A percentile compares a stretch with the other conserved stretches of the same genome.
These are phyloP conservation scores for Epiblema foenella DNA, from an alignment of 2,888 invertebrate genomes.

Conservation along the genomic window DNA sequence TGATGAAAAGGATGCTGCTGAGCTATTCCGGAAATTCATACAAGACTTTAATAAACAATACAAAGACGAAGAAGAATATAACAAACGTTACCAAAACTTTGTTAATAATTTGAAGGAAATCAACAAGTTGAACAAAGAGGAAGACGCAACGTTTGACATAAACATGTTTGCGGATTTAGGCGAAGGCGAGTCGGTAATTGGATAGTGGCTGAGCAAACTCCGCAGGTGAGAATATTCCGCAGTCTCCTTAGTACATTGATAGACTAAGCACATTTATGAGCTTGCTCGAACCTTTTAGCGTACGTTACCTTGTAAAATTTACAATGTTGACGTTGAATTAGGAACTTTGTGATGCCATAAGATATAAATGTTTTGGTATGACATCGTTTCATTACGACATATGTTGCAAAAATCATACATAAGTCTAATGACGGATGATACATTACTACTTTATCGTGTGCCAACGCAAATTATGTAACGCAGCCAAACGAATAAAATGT, in stretches of 20 bases:
- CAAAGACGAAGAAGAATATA: constrained; percentile 55
- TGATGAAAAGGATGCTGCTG: constrained; percentile 61
- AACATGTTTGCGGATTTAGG: constrained; percentile 66
- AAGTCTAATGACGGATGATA: neutral
- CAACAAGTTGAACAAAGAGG: constrained; percentile 60
- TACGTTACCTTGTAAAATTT: constrained; percentile 6
- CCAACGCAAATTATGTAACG: neutral
- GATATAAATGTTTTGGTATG: neutral
- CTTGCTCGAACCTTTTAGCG: neutral
- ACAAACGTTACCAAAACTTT: constrained; percentile 61
- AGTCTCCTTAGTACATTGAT: constrained; percentile 15
- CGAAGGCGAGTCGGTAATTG: constrained; percentile 51
- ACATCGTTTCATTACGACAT: neutral
- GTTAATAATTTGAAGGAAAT: constrained; percentile 63
- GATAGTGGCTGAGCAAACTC: constrained; percentile 23
- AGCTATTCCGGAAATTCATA: constrained; percentile 61
- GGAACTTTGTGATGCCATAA: neutral
- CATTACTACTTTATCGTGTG: too few species aligned
- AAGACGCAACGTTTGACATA: constrained; percentile 56
- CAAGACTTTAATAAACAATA: constrained; percentile 62
- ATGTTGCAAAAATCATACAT: neutral
- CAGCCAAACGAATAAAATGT: too few species aligned
- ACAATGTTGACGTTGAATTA: neutral
- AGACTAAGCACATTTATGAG: constrained; percentile 32
- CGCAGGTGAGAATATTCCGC: constrained; percentile 26